Evolutionary conservation across 2,113 vertebrate genomes (phyloP), one percentile per base, ranked within the genome.

Genomic region (Salvelinus namaycush): DNA sequence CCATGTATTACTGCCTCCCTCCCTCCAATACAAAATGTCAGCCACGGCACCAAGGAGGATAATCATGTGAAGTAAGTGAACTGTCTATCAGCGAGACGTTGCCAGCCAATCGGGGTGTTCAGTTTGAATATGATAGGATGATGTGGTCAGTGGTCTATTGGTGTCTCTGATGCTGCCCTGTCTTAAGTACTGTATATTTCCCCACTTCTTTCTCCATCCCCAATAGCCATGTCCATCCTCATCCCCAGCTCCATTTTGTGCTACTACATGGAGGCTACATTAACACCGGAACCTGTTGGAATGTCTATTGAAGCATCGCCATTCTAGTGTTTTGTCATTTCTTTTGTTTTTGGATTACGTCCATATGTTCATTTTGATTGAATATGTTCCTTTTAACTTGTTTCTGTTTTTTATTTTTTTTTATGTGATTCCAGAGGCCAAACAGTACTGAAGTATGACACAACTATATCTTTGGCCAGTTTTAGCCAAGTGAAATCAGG

Each of bases 401-500:
- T 84, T 57, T 72, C n/a, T n/a, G n/a, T 5, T 9, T 27, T 72
- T 57, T 29, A 76, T 54, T 27, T 77, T 8, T 11, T 79, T 31
- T 5, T 5, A 31, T 69, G 82, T 76, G 73, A 72, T 83, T 84
- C 59, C 82, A 73, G 86, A 64, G 84, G 87, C 81, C 84, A 88
- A 81, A 68, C 81, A 62, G 77, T 80, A 75, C 67, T 68, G 74
- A 82, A 68, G 81, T 85, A 74, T 83, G 3, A 54, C 72, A 71
- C 86, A 77, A 76, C 85, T 80, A 83, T 73, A 81, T 76, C 72
- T 77, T 68, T 82, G 89, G 91, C 83, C 87, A 86, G 79, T 90
- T 14, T 91, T 89, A 91, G 83, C 89, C 87, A 89, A 86, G 90
- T 81, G 80, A 92, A 92, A 94, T 94, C 93, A 93, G 93, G 93